phyloP scores from a whole-genome alignment of 2,113 vertebrate genomes.

The Acanthochromis polyacanthus region DNA sequence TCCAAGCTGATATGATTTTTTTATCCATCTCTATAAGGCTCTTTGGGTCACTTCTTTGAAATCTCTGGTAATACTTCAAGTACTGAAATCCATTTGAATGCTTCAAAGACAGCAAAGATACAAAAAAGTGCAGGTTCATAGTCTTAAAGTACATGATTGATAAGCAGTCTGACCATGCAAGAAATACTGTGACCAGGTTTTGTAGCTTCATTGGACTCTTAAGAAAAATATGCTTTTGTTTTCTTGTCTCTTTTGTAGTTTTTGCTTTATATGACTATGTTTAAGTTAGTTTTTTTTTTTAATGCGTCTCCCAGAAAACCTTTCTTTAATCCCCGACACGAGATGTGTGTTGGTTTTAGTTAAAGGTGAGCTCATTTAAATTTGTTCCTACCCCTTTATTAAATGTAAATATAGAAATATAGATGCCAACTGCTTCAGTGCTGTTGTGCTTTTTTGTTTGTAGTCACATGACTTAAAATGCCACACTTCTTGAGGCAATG shows the following conservation, averaged over 20 bases:
- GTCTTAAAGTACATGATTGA: not conserved
- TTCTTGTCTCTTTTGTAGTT: not conserved
- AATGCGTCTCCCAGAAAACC: not conserved
- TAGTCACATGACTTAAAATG: conserved; percentile 11
- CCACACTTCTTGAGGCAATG: not conserved
- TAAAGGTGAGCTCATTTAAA: not conserved
- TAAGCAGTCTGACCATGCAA: not conserved
- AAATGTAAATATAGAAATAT: conserved; percentile 38
- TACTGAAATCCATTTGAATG: too few species aligned
- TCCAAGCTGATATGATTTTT: too few species aligned
- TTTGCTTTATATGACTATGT: not conserved
- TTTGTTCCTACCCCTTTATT: not conserved
- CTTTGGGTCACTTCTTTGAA: not conserved
- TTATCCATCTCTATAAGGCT: not conserved
- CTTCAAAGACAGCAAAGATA: too few species aligned
- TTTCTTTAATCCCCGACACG: not conserved
- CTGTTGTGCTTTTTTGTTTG: not conserved
- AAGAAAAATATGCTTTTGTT: not conserved
- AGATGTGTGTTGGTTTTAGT: not conserved
- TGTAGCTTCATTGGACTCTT: conserved; percentile 5
- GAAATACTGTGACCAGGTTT: not conserved
- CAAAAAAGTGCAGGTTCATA: too few species aligned
- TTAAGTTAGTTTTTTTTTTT: not conserved
- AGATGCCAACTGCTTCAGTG: not conserved
- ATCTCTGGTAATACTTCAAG: too few species aligned